Evolutionary conservation across 2,797 vertebrate genomes (phyloP), one percentile per base, ranked within the genome.

Genomic region (Sphenodon punctatus): DNA sequence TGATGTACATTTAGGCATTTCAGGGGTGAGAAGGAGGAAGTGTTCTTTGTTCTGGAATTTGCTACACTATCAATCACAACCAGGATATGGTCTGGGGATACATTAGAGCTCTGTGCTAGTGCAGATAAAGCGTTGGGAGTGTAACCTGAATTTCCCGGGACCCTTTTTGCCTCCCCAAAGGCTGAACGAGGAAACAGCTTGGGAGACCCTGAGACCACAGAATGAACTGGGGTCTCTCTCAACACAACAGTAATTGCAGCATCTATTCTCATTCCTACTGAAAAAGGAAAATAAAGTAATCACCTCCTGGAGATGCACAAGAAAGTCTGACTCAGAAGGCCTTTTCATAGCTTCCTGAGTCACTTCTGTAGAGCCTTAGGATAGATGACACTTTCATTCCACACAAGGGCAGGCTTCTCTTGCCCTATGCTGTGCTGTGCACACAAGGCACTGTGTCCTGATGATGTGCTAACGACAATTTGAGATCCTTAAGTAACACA

Each of bases 271-370:
- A 36, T 41, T 17, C 2, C 13, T 2, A 10, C 10, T 22, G 22
- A 23, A 22, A 51, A 74, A 48, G 60, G 7, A 30, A 25, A 59
- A 55, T 15, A 32, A 12, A 22, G 14, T 22, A n/a, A 22, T 39
- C 3, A 27, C 23, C 14, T n/a, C 65, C 27, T 34, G 23, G 30
- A 20, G 27, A 27, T 38, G 25, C 12, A 22, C 19, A 60, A 38
- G 56, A 73, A 51, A 73, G 32, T 12, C 15, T 67, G 51, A 75
- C 43, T 16, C 75, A 42, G n/a, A 36, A 53, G 72, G 78, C 49
- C 43, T 51, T 76, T 58, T 67, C 27, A 14, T 32, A 48, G 63
- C 23, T 43, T 70, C 59, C 70, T 89, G 77, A 89, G 64, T 75
- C 74, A 68, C 55, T 67, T 36, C 70, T 68, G 49, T 65, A 34